Conservation (phyloP, 2,888 invertebrate genomes). For the Adelphocoris suturalis region DNA sequence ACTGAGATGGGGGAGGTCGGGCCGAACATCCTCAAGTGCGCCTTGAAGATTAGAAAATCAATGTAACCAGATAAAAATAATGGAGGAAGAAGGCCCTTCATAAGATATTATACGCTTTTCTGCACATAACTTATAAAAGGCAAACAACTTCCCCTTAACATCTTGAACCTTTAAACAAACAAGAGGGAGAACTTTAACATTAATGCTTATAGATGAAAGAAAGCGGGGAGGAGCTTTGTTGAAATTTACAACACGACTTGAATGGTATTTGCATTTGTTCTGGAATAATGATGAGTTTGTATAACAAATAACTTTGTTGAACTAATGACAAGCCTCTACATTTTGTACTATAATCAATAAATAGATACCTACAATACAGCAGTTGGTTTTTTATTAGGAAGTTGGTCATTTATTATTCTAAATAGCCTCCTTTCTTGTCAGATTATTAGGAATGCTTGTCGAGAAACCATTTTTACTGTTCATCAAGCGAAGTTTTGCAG, state of each 20-base stretch:
- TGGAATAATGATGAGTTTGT: too few species aligned
- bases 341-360: too few species aligned
- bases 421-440: too few species aligned
- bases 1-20: slow-evolving; percentile 16
- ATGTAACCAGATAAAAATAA: slow-evolving; percentile 64
- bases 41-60: slow-evolving; percentile 64
- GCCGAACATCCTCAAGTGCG: slow-evolving; percentile 56
- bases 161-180: slow-evolving; percentile 52
- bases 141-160: slow-evolving; percentile 55
- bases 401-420: too few species aligned
- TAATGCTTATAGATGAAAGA: slow-evolving; percentile 21
- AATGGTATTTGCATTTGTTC: too few species aligned
- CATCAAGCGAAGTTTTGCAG: too few species aligned
- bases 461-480: too few species aligned
- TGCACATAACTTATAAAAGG: slow-evolving; percentile 51
- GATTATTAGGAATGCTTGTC: too few species aligned
- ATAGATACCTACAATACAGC: too few species aligned
- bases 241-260: neutral
- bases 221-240: neutral
- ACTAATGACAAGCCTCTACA: too few species aligned
- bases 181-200: slow-evolving; percentile 6
- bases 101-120: slow-evolving; percentile 50
- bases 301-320: too few species aligned
- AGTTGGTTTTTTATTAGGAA: too few species aligned
- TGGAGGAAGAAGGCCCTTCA: slow-evolving; percentile 57